Conservation (phyloP, 2,113 vertebrate species). For the Eira barbara region DNA sequence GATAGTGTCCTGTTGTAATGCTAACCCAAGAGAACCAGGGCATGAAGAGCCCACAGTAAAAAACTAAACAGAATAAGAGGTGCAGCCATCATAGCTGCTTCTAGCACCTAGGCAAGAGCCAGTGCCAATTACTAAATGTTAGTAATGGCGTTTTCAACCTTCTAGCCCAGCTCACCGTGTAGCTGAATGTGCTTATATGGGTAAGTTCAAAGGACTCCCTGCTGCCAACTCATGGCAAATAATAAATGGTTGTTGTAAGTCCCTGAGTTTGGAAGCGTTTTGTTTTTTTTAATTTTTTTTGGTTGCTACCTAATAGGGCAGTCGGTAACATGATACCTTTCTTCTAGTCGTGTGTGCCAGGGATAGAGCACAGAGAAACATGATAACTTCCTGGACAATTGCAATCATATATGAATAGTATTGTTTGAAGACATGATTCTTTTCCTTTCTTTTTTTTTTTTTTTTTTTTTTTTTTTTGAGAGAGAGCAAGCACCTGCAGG, state of each 20-base stretch:
- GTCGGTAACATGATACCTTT: not conserved
- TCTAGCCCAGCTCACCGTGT: not conserved
- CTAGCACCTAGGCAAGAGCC: not conserved
- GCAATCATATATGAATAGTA: not conserved
- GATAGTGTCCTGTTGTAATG: not conserved
- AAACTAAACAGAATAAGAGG: not conserved
- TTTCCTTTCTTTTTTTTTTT: not conserved
- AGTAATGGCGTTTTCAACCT: not conserved
- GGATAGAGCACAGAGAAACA: not conserved
- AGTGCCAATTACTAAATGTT: not conserved
- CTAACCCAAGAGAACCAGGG: not conserved
- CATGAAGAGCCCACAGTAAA: not conserved
- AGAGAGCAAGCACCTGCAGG: not conserved
- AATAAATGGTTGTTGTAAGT: not conserved
- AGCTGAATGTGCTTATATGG: not conserved
- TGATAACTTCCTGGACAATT: not conserved
- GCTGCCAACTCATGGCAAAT: not conserved
- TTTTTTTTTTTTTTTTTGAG: not conserved
- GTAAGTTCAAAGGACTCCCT: not conserved
- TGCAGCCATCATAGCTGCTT: not conserved
- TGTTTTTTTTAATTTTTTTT: not conserved
- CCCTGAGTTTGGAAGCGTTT: not conserved
- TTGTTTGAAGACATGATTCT: not conserved
- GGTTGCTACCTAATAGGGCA: not conserved
- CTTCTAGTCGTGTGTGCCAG: not conserved